Percentiles rank a stretch among this genome's conserved stretches.
Conservation (phyloP, 2,113 vertebrate species). For the Pongo pygmaeus region DNA sequence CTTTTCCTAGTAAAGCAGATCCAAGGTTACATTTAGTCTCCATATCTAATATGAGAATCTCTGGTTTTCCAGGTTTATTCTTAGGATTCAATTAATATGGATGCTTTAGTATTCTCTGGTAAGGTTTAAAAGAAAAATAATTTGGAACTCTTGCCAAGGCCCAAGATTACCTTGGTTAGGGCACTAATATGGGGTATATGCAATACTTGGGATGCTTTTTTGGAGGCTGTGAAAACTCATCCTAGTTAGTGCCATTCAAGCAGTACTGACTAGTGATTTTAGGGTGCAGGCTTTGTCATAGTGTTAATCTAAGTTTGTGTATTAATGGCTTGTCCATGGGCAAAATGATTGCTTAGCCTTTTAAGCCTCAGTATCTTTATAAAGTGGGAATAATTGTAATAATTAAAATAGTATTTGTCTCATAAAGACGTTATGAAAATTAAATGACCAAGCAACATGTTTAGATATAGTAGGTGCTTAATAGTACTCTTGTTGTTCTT, state of each 20-base stretch:
- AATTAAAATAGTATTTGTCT: background rate
- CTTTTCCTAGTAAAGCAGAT: background rate
- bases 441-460: background rate
- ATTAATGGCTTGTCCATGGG: background rate
- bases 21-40: constrained; percentile 16
- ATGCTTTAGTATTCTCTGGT: background rate
- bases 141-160: background rate
- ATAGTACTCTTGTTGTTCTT: background rate
- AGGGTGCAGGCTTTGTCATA: background rate
- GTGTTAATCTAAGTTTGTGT: background rate
- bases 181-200: background rate
- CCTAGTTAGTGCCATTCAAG: background rate
- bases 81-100: background rate
- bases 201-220: background rate
- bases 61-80: constrained; percentile 4
- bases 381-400: background rate
- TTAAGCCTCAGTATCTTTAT: background rate
- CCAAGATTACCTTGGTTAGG: background rate
- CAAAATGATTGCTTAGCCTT: background rate
- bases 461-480: background rate
- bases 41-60: background rate
- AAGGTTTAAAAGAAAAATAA: constrained; percentile 25
- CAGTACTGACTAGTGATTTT: background rate
- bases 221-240: background rate
- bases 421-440: background rate